Conservation (phyloP, 1,140 invertebrate species). For the Lordiphosa collinella region DNA sequence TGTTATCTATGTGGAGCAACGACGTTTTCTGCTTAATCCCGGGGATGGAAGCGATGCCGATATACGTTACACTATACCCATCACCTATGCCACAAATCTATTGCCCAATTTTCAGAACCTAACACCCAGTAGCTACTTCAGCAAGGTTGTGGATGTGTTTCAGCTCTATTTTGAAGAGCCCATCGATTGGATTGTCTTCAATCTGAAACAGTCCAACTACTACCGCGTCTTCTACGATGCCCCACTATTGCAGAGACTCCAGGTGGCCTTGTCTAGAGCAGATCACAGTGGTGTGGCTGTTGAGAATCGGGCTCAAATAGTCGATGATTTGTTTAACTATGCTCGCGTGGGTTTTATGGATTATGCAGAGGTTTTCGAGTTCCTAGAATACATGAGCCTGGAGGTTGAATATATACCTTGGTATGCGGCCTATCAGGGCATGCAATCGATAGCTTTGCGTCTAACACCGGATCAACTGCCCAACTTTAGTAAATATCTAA, state of each 20-base stretch:
- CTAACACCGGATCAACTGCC: conserved; percentile 34
- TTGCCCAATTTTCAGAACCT: conserved; percentile 81
- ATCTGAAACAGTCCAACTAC: conserved; percentile 81
- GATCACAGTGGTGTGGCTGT: conserved; percentile 82
- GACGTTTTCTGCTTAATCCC: conserved; percentile 81
- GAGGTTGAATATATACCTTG: conserved; percentile 83
- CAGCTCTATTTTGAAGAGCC: conserved; percentile 36
- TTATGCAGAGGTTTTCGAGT: conserved; percentile 80
- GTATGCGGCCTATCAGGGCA: conserved; percentile 78
- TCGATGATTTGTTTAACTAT: conserved; percentile 88
- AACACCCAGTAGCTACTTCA: conserved; percentile 79
- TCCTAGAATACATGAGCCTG: conserved; percentile 80
- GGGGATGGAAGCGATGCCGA: conserved; percentile 44
- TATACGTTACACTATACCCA: conserved; percentile 83
- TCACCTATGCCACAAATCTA: conserved; percentile 82
- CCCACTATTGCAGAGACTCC: conserved; percentile 81
- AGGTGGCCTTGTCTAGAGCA: conserved; percentile 67
- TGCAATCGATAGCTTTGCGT: conserved; percentile 34
- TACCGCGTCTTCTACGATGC: conserved; percentile 84
- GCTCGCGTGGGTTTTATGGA: conserved; percentile 81
- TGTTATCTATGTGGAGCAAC: conserved; percentile 59
- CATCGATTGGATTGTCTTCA: conserved; percentile 80
- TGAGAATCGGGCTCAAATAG: conserved; percentile 87
- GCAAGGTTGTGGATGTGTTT: conserved; percentile 73
- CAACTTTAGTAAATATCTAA: conserved; percentile 42